A percentile compares a stretch with the other conserved stretches of the same genome.
Evolutionary conservation across 2,797 vertebrate species (phyloP).

Genomic region (Gadopsis bispinosus): DNA sequence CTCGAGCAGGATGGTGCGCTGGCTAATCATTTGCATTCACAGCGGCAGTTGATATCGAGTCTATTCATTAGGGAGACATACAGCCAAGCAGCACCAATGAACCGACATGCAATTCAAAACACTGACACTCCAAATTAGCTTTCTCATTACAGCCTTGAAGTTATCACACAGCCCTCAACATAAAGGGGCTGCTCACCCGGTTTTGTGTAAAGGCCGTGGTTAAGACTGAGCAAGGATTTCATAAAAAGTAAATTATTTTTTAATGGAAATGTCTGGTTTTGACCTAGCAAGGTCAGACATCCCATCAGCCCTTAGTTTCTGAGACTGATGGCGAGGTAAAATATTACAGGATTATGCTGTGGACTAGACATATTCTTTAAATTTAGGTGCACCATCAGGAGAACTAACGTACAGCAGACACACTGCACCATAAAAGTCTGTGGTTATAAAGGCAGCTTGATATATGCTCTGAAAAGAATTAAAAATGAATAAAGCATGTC

Average conservation of each 20-base stretch:
- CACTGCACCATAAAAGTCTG: too few relatives aligned
- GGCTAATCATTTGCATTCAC: constrained; percentile 59
- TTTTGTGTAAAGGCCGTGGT: background rate
- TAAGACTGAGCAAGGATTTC: constrained; percentile 5
- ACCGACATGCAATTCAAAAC: constrained; percentile 34
- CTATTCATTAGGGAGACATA: constrained; percentile 42
- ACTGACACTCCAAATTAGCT: constrained; percentile 31
- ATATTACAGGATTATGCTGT: background rate
- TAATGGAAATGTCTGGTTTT: constrained; percentile 21
- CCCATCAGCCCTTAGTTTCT: constrained; percentile 37
- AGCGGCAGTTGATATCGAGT: constrained; percentile 14
- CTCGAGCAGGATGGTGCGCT: background rate
- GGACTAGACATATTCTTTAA: background rate
- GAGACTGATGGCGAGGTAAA: background rate
- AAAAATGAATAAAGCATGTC: background rate
- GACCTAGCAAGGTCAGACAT: constrained; percentile 17
- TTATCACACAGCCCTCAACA: constrained; percentile 14
- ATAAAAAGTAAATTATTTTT: constrained; percentile 9
- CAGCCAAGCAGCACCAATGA: constrained; percentile 10
- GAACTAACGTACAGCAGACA: background rate
- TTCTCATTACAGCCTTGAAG: constrained; percentile 29
- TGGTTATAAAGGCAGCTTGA: background rate
- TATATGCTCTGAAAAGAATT: background rate
- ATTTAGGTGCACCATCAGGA: background rate
- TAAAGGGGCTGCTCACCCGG: background rate